Conservation (phyloP, 64 coral and sea anemone species). For the Anthopleura sola region DNA sequence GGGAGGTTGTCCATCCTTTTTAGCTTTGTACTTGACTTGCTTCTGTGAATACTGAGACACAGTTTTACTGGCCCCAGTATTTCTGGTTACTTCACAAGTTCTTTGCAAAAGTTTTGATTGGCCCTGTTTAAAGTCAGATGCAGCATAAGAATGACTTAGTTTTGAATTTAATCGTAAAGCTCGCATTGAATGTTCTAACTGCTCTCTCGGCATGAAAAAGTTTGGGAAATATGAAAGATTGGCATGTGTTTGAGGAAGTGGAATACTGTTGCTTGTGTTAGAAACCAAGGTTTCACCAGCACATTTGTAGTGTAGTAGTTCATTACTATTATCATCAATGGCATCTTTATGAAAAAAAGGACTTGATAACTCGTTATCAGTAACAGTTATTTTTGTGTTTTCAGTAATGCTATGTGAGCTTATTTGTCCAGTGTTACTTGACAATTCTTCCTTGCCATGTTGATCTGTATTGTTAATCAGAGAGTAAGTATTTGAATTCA, state of each 20-base stretch:
- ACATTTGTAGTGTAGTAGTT: neutral
- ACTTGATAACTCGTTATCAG: neutral
- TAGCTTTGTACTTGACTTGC: constrained; percentile 24
- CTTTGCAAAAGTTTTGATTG: constrained; percentile 65
- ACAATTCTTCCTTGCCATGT: neutral
- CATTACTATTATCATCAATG: neutral
- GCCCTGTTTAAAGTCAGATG: neutral
- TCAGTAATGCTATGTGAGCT: neutral
- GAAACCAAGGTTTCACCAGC: neutral
- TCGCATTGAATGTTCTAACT: constrained; percentile 79
- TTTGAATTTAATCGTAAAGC: constrained; percentile 52
- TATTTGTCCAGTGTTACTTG: too few relatives aligned
- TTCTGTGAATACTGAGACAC: constrained; percentile 32
- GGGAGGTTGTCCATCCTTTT: constrained; percentile 18
- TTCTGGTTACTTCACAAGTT: neutral
- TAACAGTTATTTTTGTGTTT: neutral
- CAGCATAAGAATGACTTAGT: neutral
- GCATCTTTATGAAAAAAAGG: neutral
- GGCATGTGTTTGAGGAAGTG: neutral
- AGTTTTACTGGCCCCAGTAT: constrained; percentile 1
- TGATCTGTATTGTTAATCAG: neutral
- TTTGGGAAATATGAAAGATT: constrained; percentile 45
- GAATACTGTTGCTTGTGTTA: neutral
- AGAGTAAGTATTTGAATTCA: neutral
- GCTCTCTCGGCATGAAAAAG: constrained; percentile 79